A percentile compares a stretch with the other conserved stretches of the same genome.
phyloP scores from a whole-genome alignment of 2,113 vertebrate species.

The Mus pahari region DNA sequence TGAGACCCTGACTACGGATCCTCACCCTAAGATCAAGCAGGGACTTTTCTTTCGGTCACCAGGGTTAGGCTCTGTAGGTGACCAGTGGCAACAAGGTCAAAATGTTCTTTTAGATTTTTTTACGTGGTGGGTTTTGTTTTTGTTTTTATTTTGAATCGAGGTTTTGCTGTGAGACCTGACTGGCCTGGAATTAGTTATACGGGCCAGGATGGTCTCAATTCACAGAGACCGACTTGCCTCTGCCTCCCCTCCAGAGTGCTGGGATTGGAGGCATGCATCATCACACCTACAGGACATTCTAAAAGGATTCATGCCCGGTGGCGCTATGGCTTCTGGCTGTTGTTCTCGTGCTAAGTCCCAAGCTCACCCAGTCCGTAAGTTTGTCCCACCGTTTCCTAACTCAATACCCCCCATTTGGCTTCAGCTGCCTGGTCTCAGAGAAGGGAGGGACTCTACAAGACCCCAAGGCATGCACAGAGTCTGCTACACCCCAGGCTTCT shows the following conservation, averaged over 20 bases:
- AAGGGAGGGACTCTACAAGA: background rate
- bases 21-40: background rate
- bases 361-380: background rate
- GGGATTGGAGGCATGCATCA: background rate
- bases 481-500: background rate
- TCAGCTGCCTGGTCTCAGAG: background rate
- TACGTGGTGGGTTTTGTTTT: background rate
- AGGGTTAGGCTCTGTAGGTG: rapidly evolving
- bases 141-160: background rate
- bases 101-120: background rate
- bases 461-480: rapidly evolving
- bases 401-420: background rate
- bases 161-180: background rate
- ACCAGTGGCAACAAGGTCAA: rapidly evolving
- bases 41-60: background rate
- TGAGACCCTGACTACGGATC: background rate
- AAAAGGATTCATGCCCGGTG: background rate
- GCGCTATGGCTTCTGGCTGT: rapidly evolving
- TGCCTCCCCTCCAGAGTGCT: background rate
- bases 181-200: background rate
- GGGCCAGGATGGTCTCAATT: background rate
- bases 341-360: rapidly evolving
- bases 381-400: background rate
- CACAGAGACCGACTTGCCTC: background rate
- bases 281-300: background rate